phyloP scores from a whole-genome alignment of 2,797 vertebrate genomes.

The Botia kubotai region DNA sequence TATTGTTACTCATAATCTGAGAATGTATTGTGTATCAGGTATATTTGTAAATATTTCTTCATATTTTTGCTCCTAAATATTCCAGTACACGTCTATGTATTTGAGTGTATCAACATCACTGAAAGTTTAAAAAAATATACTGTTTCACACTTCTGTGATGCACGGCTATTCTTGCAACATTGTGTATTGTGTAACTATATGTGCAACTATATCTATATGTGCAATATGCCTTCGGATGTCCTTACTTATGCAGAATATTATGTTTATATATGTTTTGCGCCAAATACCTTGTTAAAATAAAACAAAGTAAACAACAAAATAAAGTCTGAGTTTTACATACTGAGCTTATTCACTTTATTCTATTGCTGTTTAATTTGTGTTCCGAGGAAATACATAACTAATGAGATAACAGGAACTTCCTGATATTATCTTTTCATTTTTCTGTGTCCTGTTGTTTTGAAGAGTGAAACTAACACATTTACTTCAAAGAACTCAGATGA shows the following conservation, averaged over 20 bases:
- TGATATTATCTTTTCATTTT: not conserved
- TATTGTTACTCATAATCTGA: not conserved
- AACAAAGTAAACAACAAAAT: not conserved
- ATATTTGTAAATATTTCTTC: conserved; percentile 12
- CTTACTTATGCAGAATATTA: not conserved
- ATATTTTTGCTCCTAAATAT: too few species aligned
- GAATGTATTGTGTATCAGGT: not conserved
- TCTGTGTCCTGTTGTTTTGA: not conserved
- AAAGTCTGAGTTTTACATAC: not conserved
- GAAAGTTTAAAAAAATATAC: not conserved
- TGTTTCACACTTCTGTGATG: not conserved
- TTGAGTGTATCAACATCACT: too few species aligned
- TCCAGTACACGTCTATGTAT: too few species aligned
- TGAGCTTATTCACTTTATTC: not conserved
- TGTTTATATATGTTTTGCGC: not conserved
- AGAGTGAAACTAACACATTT: not conserved
- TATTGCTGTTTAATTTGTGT: not conserved
- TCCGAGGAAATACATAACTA: not conserved
- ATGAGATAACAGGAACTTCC: not conserved
- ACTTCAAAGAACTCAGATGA: conserved; percentile 1
- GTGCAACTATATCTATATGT: not conserved
- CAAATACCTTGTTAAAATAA: not conserved
- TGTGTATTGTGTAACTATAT: not conserved
- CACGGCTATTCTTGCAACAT: not conserved
- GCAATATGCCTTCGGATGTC: not conserved